Evolutionary conservation across 2,797 vertebrate genomes (phyloP).

Genomic region (Rhabdophis nuchalis): DNA sequence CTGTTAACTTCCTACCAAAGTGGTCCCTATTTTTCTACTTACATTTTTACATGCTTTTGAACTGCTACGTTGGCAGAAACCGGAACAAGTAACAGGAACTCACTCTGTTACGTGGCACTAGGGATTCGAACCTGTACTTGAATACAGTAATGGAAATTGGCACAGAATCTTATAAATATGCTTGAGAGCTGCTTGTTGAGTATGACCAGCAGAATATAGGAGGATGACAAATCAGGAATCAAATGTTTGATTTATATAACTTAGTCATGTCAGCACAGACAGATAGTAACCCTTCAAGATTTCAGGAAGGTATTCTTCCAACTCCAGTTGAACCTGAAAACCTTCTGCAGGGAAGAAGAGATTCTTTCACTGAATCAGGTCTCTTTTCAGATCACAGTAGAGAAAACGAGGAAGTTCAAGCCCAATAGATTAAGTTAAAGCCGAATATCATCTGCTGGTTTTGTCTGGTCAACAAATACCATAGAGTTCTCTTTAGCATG

Average conservation of each 20-base stretch:
- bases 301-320: neutral
- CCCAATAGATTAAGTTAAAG: neutral
- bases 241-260: neutral
- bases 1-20: too few relatives aligned
- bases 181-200: neutral
- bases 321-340: neutral
- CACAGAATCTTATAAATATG: too few relatives aligned
- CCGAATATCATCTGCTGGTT: neutral
- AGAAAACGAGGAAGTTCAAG: neutral
- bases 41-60: too few relatives aligned
- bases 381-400: neutral
- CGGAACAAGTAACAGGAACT: too few relatives aligned
- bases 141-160: neutral
- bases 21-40: too few relatives aligned
- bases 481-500: accelerated
- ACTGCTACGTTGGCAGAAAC: too few relatives aligned
- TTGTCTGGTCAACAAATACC: neutral
- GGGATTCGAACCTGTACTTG: neutral
- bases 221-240: neutral
- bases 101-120: too few relatives aligned
- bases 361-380: neutral
- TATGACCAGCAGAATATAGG: neutral
- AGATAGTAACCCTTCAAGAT: neutral
- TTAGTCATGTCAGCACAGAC: neutral
- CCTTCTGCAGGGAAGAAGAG: neutral